Base-by-base conservation (phyloP, 2,888 invertebrate species). In the Apodemia duryi region DNA sequence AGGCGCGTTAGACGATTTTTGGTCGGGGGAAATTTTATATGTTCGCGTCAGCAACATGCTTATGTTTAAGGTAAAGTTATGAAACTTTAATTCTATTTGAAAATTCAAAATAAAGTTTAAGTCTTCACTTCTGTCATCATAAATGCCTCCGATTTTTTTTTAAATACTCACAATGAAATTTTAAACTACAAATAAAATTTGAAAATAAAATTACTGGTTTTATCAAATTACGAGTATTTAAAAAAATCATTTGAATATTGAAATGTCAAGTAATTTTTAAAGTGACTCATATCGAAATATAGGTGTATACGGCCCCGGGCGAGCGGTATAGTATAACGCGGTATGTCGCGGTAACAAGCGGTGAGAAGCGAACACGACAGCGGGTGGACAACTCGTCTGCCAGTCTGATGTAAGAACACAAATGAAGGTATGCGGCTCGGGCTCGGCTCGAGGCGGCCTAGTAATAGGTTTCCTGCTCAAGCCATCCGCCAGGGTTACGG, bases 391-490 rank as follows among this genome's bases (percentile, higher is more conserved):
- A 75, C 78, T 84, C 85, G 80, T 11, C 85, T 83, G 86, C 83
- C 88, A 84, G 80, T 85, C 88, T 82, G 84, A 77, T 71, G 69
- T 80, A 77, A 81, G 83, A 87, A 88, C 88, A 88, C 86, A 88
- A 87, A 88, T 81, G 79, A 88, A 85, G 80, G 83, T 81, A 77
- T 80, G 80, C 78, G 82, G 80, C 76, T 84, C 81, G 86, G 84
- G 82, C 84, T 75, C 38, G 38, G 38, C 38, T 38, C 38, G 38
- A 79, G 79, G 77, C 76, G 82, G 38, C 78, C 94, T 97, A 97
- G 94, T 99, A 99, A 94, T 99, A 99, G 90, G 99, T 99, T 94
- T 99, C 99, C 93, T 97, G 96, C 93, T 99, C 99, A 86, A 99
- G 95, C 98, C 98, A 99, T 85, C 99, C 98, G 84, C 99, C 99